A percentile compares a stretch with the other conserved stretches of the same genome.
phyloP scores from a whole-genome alignment of 2,888 invertebrate species.

The Orthosia incerta region DNA sequence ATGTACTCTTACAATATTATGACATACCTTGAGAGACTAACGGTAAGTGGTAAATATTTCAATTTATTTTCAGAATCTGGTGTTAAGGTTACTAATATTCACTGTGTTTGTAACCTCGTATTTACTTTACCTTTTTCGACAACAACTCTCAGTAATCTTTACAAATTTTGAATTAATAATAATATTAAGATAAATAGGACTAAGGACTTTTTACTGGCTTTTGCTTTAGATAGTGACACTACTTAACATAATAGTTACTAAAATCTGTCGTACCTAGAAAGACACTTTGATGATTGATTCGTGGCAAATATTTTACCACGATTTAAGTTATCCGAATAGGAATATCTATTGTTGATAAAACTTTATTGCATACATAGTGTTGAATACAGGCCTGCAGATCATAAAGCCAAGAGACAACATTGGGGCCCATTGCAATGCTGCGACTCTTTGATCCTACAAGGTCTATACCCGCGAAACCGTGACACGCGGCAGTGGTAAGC shows the following conservation, averaged over 20 bases:
- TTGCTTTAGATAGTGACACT: neutral
- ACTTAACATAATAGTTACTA: neutral
- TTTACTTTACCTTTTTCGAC: neutral
- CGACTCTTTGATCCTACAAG: too few relatives aligned
- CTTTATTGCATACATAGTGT: too few relatives aligned
- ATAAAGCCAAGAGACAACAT: too few relatives aligned
- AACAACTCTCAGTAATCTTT: neutral
- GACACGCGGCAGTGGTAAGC: too few relatives aligned
- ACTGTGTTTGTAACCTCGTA: neutral
- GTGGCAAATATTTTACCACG: neutral
- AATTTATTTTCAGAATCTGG: neutral
- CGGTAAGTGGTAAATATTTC: slow-evolving; percentile 5
- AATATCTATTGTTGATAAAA: too few relatives aligned
- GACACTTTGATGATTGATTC: neutral
- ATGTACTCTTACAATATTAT: neutral
- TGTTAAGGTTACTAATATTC: neutral
- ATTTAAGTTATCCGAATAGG: too few relatives aligned
- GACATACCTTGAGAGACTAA: neutral
- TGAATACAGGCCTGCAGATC: too few relatives aligned
- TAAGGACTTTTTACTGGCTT: neutral
- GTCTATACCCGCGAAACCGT: too few relatives aligned
- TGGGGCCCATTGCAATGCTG: too few relatives aligned
- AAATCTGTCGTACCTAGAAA: neutral
- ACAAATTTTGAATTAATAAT: too few relatives aligned
- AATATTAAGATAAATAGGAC: too few relatives aligned